Percentiles rank a stretch among this genome's conserved stretches.
These are phyloP conservation scores for Lontra canadensis DNA, from an alignment of 2,113 vertebrate species.

Conservation along the genomic window DNA sequence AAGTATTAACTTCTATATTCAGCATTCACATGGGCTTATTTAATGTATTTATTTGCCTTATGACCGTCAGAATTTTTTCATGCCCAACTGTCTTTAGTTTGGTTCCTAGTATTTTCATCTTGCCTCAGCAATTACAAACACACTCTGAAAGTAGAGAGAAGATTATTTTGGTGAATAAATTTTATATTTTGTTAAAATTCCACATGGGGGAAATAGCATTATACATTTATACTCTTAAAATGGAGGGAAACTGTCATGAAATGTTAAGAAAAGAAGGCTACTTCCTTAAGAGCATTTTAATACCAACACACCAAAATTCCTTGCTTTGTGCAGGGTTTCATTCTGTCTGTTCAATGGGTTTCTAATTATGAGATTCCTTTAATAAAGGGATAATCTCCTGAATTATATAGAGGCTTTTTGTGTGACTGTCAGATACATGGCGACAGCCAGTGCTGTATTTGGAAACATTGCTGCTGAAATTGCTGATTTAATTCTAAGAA, in stretches of 20 bases:
- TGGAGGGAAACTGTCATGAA: not conserved
- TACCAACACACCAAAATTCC: not conserved
- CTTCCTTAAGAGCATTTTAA: constrained; percentile 38
- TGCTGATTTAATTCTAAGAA: constrained; percentile 61
- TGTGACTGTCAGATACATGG: not conserved
- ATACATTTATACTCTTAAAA: not conserved
- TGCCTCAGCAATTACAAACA: not conserved
- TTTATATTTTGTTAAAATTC: constrained; percentile 35
- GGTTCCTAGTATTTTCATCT: not conserved
- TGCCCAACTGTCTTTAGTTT: not conserved
- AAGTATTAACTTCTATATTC: constrained; percentile 9
- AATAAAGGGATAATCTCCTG: constrained; percentile 44
- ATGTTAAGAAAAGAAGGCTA: constrained; percentile 29
- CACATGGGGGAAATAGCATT: not conserved
- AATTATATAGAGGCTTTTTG: constrained; percentile 38
- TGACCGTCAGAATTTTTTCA: not conserved
- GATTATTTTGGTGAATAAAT: not conserved
- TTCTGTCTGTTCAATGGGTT: constrained; percentile 11
- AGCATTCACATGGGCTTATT: not conserved
- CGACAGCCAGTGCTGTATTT: not conserved
- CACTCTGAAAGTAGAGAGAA: not conserved
- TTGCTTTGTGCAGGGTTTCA: not conserved
- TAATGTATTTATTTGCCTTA: not conserved
- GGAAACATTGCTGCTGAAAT: constrained; percentile 55
- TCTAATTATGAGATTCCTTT: constrained; percentile 40